These are phyloP conservation scores for Leptopilina drosophilae DNA, from an alignment of 2,888 invertebrate genomes.

Conservation along the genomic window DNA sequence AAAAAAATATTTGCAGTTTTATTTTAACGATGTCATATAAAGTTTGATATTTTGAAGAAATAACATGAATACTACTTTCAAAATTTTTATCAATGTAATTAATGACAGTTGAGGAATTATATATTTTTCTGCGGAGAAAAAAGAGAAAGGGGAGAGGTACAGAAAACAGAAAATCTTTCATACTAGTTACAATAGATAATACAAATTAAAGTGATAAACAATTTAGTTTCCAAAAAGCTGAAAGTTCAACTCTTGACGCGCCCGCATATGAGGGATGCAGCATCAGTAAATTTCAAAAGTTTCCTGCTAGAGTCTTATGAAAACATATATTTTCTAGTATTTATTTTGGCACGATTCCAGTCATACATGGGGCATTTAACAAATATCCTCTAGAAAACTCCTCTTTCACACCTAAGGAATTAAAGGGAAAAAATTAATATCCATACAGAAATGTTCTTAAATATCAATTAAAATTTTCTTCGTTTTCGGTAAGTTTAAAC, in stretches of 20 bases:
- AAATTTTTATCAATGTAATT: no score
- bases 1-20: neutral
- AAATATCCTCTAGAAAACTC: neutral
- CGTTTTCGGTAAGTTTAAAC: no score
- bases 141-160: no score
- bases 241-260: neutral
- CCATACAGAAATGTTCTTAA: no score
- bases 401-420: neutral
- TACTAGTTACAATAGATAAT: neutral
- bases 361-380: neutral
- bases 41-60: no score
- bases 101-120: no score
- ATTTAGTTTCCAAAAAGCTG: neutral
- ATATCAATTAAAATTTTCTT: no score
- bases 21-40: no score
- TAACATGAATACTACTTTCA: no score
- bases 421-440: no score
- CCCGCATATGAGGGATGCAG: neutral
- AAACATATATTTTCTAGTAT: slow-evolving; percentile 22
- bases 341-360: slow-evolving; percentile 24
- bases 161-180: no score
- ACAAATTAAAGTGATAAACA: neutral
- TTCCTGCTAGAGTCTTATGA: neutral
- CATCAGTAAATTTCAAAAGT: slow-evolving; percentile 33
- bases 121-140: no score